Base-by-base conservation (phyloP, 2,797 vertebrate genomes). In the Streptopelia turtur region DNA sequence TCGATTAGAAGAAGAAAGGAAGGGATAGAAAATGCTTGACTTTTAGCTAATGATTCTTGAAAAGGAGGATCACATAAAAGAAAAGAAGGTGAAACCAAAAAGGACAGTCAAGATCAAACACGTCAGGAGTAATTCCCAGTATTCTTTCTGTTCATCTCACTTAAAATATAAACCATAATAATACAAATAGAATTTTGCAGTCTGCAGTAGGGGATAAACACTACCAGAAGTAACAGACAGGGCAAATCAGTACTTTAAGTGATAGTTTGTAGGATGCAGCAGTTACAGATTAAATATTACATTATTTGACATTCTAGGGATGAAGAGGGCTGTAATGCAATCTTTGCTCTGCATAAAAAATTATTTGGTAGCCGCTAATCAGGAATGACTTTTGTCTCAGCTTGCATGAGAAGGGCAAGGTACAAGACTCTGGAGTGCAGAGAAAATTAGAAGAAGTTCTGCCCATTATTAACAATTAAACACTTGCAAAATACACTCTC, bases 401-500 rank as follows among this genome's bases (percentile, higher is more conserved):
- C 7, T 9, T 84, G 23, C 33, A 43, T 55, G 31, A 33, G 50
- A 89, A 68, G 21, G 17, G 30, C 33, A 61, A 78, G 16, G 5
- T 50, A 35, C 55, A 15, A 49, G 57, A 49, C 59, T 90, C 31
- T 24, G 35, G 35, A 82, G 16, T 25, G 13, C 39, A 83, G 33
- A 77, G 30, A 85, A 85, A 89, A 85, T 72, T 43, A 55, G 83
- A 92, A 41, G 11, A 87, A 55, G 5, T 72, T 87, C 25, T 65
- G 61, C 6, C 3, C 8, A 31, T 80, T 76, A 70, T 47, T 74
- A 80, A 21, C 6, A 71, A 49, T 13, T 31, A 77, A 78, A 56
- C 5, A 50, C 14, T 71, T 72, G 60, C 1, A 76, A 80, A 90
- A 76, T 66, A 37, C 3, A 66, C 13, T 82, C 8, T 57, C 10